Conservation (phyloP, 2,797 vertebrate species). For the Gallirallus australis region DNA sequence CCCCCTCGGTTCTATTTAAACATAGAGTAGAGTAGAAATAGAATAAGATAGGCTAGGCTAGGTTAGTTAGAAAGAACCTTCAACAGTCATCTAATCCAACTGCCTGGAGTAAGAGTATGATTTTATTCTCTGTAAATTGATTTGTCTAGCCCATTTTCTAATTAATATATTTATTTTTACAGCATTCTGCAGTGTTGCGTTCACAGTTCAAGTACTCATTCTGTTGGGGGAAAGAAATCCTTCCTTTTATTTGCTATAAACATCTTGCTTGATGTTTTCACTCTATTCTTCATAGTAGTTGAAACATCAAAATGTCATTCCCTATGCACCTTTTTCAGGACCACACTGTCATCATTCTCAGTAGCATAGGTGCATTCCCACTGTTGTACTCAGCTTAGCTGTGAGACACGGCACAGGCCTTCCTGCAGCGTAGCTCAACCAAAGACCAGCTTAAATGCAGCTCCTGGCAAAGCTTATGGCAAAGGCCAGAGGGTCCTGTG, state of each 20-base stretch:
- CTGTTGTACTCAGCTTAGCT: neutral
- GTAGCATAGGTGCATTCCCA: neutral
- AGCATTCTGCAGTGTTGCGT: neutral
- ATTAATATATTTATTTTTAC: neutral
- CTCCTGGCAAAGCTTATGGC: neutral
- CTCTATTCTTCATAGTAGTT: neutral
- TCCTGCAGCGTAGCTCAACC: neutral
- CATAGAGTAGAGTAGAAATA: neutral
- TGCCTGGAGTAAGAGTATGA: neutral
- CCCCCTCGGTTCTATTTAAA: neutral
- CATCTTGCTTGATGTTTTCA: neutral
- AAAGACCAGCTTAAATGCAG: neutral
- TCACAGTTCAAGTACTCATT: neutral
- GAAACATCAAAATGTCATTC: neutral
- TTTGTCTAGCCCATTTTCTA: neutral
- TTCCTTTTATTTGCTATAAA: constrained; percentile 3
- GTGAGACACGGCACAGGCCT: neutral
- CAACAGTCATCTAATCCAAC: neutral
- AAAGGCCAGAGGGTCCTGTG: neutral
- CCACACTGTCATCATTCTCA: neutral
- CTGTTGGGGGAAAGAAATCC: neutral
- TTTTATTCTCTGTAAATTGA: neutral
- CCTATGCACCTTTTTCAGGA: neutral
- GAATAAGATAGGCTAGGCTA: neutral
- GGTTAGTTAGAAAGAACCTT: neutral